These are phyloP conservation scores for Paradisaea rubra DNA, from an alignment of 2,113 vertebrate species.

Conservation along the genomic window DNA sequence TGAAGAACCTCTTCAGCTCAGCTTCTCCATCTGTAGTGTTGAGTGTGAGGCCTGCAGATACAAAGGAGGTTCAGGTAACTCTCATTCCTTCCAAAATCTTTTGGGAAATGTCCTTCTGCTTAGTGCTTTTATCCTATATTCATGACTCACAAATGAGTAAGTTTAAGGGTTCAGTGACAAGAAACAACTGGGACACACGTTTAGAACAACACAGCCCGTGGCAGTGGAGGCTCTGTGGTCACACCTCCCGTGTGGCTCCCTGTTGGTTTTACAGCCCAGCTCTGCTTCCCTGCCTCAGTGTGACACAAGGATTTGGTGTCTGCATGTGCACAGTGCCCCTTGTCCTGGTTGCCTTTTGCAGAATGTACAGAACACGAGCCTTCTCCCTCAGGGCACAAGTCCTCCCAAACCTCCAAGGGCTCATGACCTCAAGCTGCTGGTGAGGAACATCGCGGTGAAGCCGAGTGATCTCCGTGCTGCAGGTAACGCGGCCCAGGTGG, in stretches of 20 bases:
- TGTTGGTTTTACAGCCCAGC: not conserved
- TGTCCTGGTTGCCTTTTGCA: slow-evolving; percentile 43
- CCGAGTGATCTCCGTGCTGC: slow-evolving; percentile 69
- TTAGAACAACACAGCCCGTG: not conserved
- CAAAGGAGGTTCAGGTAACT: slow-evolving; percentile 77
- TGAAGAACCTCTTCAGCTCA: slow-evolving; percentile 75
- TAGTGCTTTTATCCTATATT: not conserved
- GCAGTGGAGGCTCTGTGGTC: not conserved
- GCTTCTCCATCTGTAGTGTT: slow-evolving; percentile 80
- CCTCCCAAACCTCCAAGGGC: slow-evolving; percentile 92
- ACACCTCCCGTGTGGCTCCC: not conserved
- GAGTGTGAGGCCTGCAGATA: slow-evolving; percentile 74
- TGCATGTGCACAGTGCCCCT: not conserved
- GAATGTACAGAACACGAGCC: slow-evolving; percentile 56
- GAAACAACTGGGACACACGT: not conserved
- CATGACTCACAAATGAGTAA: not conserved
- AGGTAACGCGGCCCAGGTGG: slow-evolving; percentile 51
- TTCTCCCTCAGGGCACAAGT: slow-evolving; percentile 69
- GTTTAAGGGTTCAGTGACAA: not conserved
- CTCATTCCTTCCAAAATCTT: not conserved
- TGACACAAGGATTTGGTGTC: not conserved
- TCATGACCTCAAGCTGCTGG: slow-evolving; percentile 88
- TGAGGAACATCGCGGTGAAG: slow-evolving; percentile 80
- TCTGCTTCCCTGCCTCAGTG: not conserved
- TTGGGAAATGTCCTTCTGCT: not conserved